Evolutionary conservation across 2,797 vertebrate genomes (phyloP).

Genomic region (Adelosebastes latens): DNA sequence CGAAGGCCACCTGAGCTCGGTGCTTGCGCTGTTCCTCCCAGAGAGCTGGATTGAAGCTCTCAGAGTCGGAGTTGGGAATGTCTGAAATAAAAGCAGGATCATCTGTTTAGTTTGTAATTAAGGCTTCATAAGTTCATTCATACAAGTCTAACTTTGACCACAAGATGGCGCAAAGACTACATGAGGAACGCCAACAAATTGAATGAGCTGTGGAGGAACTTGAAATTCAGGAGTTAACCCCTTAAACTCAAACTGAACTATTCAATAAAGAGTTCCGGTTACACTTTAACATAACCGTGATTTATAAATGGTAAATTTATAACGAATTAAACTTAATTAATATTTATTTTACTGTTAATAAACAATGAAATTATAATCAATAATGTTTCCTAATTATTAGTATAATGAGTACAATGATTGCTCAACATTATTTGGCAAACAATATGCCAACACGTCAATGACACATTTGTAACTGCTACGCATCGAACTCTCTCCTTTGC

Average conservation of each 20-base stretch:
- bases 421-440: no score
- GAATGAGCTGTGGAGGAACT: not conserved
- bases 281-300: no score
- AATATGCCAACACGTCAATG: no score
- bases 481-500: not conserved
- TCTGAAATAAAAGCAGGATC: slow-evolving; percentile 60
- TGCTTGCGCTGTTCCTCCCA: slow-evolving; percentile 99
- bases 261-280: not conserved
- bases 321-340: no score
- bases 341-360: no score
- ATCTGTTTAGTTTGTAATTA: not conserved
- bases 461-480: no score
- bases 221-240: slow-evolving; percentile 12
- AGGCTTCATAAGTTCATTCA: not conserved
- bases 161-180: slow-evolving; percentile 56
- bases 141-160: slow-evolving; percentile 42
- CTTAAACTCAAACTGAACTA: not conserved
- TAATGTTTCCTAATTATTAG: no score
- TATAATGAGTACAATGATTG: no score
- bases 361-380: no score
- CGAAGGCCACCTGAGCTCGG: slow-evolving; percentile 96
- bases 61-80: slow-evolving; percentile 92
- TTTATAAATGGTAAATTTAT: no score
- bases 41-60: slow-evolving; percentile 96
- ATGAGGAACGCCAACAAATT: not conserved